Base-by-base conservation (phyloP, 2,113 vertebrate genomes). In the Percopsis transmontana region DNA sequence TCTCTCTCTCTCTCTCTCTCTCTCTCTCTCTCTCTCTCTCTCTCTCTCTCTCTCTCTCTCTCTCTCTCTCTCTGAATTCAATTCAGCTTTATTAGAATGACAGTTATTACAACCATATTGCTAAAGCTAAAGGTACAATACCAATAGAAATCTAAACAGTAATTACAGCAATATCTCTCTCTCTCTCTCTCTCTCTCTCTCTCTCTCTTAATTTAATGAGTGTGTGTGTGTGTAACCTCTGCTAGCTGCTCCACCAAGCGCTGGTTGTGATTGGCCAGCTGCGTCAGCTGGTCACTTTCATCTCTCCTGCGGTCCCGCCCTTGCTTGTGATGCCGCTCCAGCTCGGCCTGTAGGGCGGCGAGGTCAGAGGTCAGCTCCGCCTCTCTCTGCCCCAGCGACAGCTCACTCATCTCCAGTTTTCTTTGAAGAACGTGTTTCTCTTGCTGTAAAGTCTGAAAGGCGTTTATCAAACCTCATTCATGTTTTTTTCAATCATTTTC, bases 241-340 rank as follows among this genome's bases (percentile, higher is more conserved):
- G 92, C 88, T 7, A 93, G 82, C 75, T 93, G 92, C 77, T 93
- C 92, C 79, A 93, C 92, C 55, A 93, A 64, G 2, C 90, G 88
- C 18, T 93, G 92, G 84, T 93, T 93, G 51, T 93, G 92, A 70
- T 59, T 90, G 78, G 90, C 84, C 18, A 93, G 74, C 58, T 92
- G 91, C 0, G 78, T 81, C 55, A 93, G 84, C 58, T 92, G 91
- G 18, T 91, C 87, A 1, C 76, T 86, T 67, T 92, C 92, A 47
- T 92, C 91, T 7, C 74, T 85, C 1, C 89, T 78, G 14, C 83
- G 75, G 70, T 90, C 88, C 0, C 87, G 77, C 8, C 88, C 90
- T 56, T 84, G 84, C 60, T 45, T 83, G n/a, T 87, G 88, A 63
- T 90, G 79, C 33, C 65, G 85, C 23, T 92, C 87, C 68, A 92